Evolutionary conservation across 2,797 vertebrate genomes (phyloP), one percentile per base, ranked within the genome.

Genomic region (Nyctibius grandis): DNA sequence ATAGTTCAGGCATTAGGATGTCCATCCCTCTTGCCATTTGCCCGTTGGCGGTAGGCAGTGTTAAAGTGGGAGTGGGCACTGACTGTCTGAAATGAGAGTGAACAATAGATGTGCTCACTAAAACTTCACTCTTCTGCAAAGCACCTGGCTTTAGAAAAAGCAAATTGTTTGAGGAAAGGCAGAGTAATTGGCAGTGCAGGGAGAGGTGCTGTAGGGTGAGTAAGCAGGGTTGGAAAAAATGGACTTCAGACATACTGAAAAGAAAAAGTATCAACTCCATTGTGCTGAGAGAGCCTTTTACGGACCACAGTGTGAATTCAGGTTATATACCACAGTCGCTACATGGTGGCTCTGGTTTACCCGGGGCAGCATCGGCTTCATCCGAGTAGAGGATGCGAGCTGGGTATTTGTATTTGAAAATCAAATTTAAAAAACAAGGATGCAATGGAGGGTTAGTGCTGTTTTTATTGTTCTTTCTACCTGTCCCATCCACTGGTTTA

Each of bases 21-120:
- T 60, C 63, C 2, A 2, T 57, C 45, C 47, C 44, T 81, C 20
- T 53, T 77, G 38, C 64, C 26, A 6, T 64, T 79, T 92, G 60
- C 34, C 45, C 2, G 0, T 11, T 73, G 40, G 11, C 7, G 4
- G 44, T 20, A 44, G 70, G 42, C 33, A 63, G 5, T 2, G 0
- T 18, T 33, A 6, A 67, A 81, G 54, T 74, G 15, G 29, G 68
- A 80, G 40, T 7, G 9, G 69, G 22, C 40, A 68, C 17, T 17
- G 36, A 3, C 34, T 42, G 16, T 44, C 77, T 36, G 48, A 83
- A 85, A 53, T 1, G 3, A 36, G 25, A 77, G 22, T 0, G 0
- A 53, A 12, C 44, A 34, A 63, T 5, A 26, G 17, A 69, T 77
- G n/a, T 79, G 26, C 75, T 83, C 26, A 5, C 31, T 67, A 34